phyloP scores from a whole-genome alignment of 1,140 invertebrate species.

The Eriocheir sinensis region DNA sequence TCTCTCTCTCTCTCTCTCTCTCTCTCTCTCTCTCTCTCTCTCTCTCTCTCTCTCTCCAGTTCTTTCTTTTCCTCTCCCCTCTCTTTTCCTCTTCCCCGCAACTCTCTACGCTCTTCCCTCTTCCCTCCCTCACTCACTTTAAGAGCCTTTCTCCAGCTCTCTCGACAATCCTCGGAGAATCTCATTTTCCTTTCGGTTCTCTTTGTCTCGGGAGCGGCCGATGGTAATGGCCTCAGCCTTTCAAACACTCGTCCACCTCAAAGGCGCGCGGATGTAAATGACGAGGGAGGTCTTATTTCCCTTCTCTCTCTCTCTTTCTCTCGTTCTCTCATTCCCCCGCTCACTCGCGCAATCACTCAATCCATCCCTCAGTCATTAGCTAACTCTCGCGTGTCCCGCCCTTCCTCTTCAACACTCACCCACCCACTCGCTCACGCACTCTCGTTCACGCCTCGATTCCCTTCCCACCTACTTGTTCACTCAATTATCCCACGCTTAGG shows the following conservation, averaged over 20 bases:
- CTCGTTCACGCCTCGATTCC: not conserved
- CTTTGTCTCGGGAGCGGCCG: constrained; percentile 69
- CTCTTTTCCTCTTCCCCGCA: not conserved
- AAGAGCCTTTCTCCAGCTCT: constrained; percentile 60
- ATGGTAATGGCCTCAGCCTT: constrained; percentile 60
- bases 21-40: constrained; percentile 17
- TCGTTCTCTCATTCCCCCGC: constrained; percentile 2
- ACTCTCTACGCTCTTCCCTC: not conserved
- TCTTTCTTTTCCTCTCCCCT: not conserved
- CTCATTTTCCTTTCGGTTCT: constrained; percentile 72
- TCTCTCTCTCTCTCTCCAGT: constrained; percentile 7
- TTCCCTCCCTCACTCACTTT: not conserved
- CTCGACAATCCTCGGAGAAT: constrained; percentile 65
- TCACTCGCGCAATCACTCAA: constrained; percentile 18
- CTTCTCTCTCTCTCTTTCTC: constrained; percentile 24
- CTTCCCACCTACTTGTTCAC: not conserved
- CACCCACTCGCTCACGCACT: constrained; percentile 38
- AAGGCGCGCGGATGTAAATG: constrained; percentile 65
- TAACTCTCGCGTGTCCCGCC: constrained; percentile 28
- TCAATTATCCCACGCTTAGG: constrained; percentile 15
- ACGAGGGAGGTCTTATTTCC: constrained; percentile 44
- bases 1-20: constrained; percentile 21
- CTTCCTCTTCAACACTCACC: not conserved
- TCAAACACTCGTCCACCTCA: constrained; percentile 67
- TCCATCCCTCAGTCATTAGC: constrained; percentile 41